These are phyloP conservation scores for Cryptoblepharus egeriae DNA, from an alignment of 2,797 vertebrate species.

Conservation along the genomic window DNA sequence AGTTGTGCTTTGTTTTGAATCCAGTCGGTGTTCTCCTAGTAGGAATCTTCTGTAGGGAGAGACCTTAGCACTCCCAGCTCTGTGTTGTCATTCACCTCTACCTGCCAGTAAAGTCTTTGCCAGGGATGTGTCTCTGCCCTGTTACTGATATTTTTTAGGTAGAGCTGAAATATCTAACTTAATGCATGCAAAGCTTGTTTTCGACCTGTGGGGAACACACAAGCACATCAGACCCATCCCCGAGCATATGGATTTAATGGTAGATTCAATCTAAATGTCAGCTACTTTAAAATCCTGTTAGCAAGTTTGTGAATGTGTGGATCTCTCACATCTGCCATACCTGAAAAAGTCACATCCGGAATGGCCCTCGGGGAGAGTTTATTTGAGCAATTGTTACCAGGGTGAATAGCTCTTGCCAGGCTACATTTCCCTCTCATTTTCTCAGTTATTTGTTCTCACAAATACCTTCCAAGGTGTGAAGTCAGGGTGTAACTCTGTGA, in stretches of 20 bases:
- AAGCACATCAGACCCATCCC: neutral
- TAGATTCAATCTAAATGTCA: neutral
- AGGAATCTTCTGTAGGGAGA: no score
- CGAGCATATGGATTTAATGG: neutral
- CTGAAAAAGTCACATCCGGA: neutral
- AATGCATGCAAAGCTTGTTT: neutral
- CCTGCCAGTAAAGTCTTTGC: neutral
- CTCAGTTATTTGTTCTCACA: neutral
- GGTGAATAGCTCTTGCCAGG: neutral
- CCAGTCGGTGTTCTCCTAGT: no score
- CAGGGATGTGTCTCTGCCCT: neutral
- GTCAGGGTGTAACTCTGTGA: neutral
- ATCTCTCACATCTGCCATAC: neutral
- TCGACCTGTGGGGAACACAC: neutral
- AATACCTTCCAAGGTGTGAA: neutral
- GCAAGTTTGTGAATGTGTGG: neutral
- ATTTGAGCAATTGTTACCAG: neutral
- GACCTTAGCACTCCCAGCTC: no score
- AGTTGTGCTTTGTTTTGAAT: no score
- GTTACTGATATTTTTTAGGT: neutral
- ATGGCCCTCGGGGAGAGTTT: neutral
- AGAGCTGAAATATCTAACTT: neutral
- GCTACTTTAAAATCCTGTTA: neutral
- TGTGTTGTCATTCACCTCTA: no score
- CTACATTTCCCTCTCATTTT: neutral